Conservation (phyloP, 2,113 vertebrate genomes). For the Paedocypris sp. region DNA sequence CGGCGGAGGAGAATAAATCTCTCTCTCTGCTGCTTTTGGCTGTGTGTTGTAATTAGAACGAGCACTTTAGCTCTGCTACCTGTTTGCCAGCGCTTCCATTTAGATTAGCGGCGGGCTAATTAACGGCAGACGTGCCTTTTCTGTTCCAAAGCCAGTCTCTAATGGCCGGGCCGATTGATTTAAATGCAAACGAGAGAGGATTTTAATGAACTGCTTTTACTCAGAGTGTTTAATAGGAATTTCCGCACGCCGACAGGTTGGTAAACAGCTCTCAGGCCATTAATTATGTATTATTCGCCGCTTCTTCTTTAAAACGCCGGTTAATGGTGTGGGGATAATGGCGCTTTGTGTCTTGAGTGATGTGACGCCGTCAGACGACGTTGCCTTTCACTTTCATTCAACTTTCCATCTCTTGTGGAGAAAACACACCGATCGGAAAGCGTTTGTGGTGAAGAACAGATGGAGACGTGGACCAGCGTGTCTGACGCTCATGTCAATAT, state of each 20-base stretch:
- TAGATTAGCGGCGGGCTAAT: conserved; percentile 59
- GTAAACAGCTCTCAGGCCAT: conserved; percentile 51
- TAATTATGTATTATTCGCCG: conserved; percentile 53
- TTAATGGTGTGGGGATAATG: conserved; percentile 36
- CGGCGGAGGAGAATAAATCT: conserved; percentile 22
- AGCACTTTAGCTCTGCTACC: conserved; percentile 51
- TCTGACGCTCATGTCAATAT: too few relatives aligned
- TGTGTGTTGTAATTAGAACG: conserved; percentile 57
- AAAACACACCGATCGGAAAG: too few relatives aligned
- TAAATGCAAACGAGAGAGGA: conserved; percentile 65
- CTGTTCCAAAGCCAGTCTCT: conserved; percentile 53
- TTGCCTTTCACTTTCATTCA: too few relatives aligned
- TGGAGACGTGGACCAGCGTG: too few relatives aligned
- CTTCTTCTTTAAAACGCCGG: conserved; percentile 40
- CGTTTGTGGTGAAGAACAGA: too few relatives aligned
- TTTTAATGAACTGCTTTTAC: conserved; percentile 68
- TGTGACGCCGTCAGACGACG: too few relatives aligned
- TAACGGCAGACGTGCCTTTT: conserved; percentile 48
- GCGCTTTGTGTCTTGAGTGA: conserved; percentile 17
- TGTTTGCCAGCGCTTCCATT: conserved; percentile 57
- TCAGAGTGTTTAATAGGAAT: conserved; percentile 58
- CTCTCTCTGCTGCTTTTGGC: conserved; percentile 21
- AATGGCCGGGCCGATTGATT: conserved; percentile 64
- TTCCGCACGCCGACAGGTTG: conserved; percentile 50
- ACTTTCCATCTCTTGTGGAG: too few relatives aligned